phyloP scores from a whole-genome alignment of 2,113 vertebrate species.

The Ranitomeya variabilis region DNA sequence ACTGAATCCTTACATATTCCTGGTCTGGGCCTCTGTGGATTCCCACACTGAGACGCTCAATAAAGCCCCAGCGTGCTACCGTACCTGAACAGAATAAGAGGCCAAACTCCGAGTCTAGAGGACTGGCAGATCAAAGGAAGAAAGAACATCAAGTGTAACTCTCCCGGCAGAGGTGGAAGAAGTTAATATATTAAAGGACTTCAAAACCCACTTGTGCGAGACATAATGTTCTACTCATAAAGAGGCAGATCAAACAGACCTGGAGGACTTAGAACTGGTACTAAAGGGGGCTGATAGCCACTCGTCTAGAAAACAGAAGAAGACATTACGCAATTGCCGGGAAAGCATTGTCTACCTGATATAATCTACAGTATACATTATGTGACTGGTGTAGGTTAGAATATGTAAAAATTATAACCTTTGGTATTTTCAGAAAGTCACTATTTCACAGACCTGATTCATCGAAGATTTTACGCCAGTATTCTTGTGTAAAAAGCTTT shows the following conservation, averaged over 20 bases:
- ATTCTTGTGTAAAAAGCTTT: too few species aligned
- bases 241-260: slow-evolving; percentile 7
- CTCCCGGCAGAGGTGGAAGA: slow-evolving; percentile 13
- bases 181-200: slow-evolving; percentile 44
- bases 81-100: slow-evolving; percentile 2
- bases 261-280: not conserved
- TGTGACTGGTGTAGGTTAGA: not conserved
- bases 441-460: not conserved
- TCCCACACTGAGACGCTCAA: slow-evolving; percentile 26
- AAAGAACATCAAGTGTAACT: slow-evolving; percentile 16
- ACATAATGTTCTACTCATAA: slow-evolving; percentile 13
- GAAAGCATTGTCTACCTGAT: not conserved
- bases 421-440: not conserved
- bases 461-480: too few species aligned
- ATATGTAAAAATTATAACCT: too few species aligned
- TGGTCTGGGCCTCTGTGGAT: too few species aligned
- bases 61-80: not conserved
- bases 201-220: slow-evolving; percentile 31
- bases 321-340: not conserved
- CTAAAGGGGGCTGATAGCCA: not conserved
- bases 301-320: slow-evolving; percentile 11
- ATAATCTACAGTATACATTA: not conserved
- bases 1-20: not conserved
- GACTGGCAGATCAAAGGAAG: slow-evolving; percentile 33
- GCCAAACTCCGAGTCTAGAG: slow-evolving; percentile 24